Evolutionary conservation across 2,888 invertebrate species (phyloP).

Genomic region (Euclidia mi): DNA sequence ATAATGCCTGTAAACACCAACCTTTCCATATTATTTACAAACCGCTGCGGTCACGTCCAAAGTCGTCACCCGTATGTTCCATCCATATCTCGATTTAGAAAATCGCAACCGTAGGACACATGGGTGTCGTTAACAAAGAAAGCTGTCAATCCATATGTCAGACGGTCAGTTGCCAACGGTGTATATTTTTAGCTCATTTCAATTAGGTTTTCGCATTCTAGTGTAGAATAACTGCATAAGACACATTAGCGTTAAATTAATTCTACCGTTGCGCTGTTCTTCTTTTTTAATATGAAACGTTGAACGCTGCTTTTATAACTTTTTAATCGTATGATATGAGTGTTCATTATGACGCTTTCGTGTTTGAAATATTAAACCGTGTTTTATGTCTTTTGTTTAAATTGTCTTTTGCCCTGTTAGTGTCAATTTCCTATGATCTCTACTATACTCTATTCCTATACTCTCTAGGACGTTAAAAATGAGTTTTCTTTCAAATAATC

Average conservation of each 20-base stretch:
- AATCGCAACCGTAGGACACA: constrained; percentile 41
- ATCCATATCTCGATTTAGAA: constrained; percentile 40
- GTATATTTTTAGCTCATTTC: constrained; percentile 72
- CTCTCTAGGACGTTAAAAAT: too few relatives aligned
- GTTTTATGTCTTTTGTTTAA: too few relatives aligned
- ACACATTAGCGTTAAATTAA: constrained; percentile 47
- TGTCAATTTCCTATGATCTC: too few relatives aligned
- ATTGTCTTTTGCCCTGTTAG: too few relatives aligned
- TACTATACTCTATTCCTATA: too few relatives aligned
- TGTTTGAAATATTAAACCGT: background rate
- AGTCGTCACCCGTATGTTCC: constrained; percentile 11
- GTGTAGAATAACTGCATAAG: constrained; percentile 64
- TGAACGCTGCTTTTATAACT: constrained; percentile 4
- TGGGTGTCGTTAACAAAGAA: constrained; percentile 68
- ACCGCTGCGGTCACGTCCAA: background rate
- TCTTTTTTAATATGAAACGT: constrained; percentile 4
- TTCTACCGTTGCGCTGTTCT: constrained; percentile 11
- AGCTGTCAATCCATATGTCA: constrained; percentile 63
- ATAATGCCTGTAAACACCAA: too few relatives aligned
- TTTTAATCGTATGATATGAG: constrained; percentile 5
- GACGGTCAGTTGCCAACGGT: constrained; percentile 60
- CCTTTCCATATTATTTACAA: too few relatives aligned
- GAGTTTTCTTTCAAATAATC: too few relatives aligned
- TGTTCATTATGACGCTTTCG: background rate
- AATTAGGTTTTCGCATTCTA: constrained; percentile 77